A percentile compares a stretch with the other conserved stretches of the same genome.
phyloP scores from a whole-genome alignment of 2,113 vertebrate species.

The Balaeniceps rex region DNA sequence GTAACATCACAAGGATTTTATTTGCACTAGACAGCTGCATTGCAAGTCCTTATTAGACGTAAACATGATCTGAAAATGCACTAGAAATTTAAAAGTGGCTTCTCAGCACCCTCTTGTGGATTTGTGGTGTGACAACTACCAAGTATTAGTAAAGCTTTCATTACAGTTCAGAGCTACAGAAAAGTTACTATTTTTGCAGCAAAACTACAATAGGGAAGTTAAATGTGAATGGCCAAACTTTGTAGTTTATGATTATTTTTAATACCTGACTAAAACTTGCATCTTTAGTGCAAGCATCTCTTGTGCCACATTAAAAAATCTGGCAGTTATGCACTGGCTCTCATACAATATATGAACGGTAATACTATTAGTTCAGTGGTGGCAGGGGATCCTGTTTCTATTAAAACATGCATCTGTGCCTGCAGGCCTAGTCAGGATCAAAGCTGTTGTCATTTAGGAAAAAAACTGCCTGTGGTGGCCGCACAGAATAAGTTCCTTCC shows the following conservation, averaged over 20 bases:
- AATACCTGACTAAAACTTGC: background rate
- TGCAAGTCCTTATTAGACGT: background rate
- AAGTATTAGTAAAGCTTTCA: background rate
- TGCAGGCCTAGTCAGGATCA: background rate
- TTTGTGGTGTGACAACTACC: background rate
- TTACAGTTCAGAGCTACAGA: background rate
- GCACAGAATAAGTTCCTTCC: background rate
- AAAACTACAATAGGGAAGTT: background rate
- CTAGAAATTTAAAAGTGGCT: background rate
- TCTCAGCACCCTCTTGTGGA: constrained; percentile 51
- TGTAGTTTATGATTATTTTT: background rate
- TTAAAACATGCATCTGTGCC: background rate
- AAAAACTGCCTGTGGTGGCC: background rate
- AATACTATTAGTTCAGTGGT: background rate
- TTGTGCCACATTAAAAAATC: background rate
- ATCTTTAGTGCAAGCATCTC: background rate
- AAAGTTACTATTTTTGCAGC: background rate
- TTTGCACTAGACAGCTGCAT: background rate
- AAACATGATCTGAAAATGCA: background rate
- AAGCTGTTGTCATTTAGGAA: background rate
- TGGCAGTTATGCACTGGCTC: background rate
- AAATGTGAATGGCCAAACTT: background rate
- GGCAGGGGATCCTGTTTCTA: background rate
- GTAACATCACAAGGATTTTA: background rate
- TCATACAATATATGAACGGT: background rate